Evolutionary conservation across 2,113 vertebrate genomes (phyloP), one percentile per base, ranked within the genome.

Genomic region (Brevimyrus niger): DNA sequence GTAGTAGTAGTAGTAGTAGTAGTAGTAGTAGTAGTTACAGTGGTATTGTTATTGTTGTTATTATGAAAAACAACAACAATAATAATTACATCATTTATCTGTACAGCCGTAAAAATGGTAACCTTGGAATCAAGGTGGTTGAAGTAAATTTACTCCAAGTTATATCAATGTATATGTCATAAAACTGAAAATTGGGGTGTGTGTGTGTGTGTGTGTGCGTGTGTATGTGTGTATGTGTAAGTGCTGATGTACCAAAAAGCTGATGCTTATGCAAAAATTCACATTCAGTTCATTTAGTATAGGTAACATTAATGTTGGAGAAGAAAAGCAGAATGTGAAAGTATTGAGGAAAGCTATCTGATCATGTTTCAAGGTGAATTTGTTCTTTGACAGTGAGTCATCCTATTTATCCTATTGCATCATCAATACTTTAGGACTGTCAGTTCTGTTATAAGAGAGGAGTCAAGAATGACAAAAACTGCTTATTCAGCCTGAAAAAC

Each of bases 401-500:
- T 31, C n/a, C n/a, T 42, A 17, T 19, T 46, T 55, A 90, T 27
- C 47, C 61, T 86, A 84, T 91, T 91, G 92, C 90, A 87, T 95
- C 93, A 94, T 65, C 89, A 7, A 48, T 31, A 90, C 91, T 89
- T 93, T 91, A 38, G 23, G 90, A 92, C 92, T 90, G 90, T 91
- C 91, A 80, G 80, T 88, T 93, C 90, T 92, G 93, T 95, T 93
- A 93, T 94, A 94, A 94, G 93, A 91, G 46, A 11, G 82, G 3
- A 93, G 90, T 80, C 92, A 90, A 94, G 93, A 91, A 87, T 95
- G 93, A 93, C 92, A 61, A 90, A 89, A 91, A 93, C 89, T 13
- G 73, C 93, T 91, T 89, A 58, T 90, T 89, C 69, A 5, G 91
- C 91, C 88, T 90, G 69, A 92, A 91, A 92, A 94, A 94, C 91